Evolutionary conservation across 2,888 invertebrate genomes (phyloP), one percentile per base, ranked within the genome.

Genomic region (Drosophila maculinotata): DNA sequence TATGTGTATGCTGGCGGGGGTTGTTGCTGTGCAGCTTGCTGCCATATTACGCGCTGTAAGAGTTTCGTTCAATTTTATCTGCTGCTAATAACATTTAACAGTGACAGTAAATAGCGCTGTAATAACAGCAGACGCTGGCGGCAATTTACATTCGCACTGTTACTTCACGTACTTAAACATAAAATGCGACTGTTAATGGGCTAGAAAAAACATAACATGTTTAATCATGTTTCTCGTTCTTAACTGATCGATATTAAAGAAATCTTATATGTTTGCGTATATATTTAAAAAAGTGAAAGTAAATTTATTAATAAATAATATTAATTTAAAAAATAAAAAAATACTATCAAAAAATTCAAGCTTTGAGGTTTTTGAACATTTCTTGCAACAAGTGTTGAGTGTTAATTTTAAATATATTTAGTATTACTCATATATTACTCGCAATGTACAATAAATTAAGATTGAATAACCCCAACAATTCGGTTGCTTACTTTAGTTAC

Each of bases 51-150:
- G 42, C 66, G 49, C 67, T 47, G 54, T 58, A 44, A 45, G 9
- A 68, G 74, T 74, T 83, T 83, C 83, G 87, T 83, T 87, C 23
- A 81, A 56, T 54, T 87, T 79, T 86, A 75, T 81, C 81, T 86
- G 39, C 44, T 63, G 60, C 41, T 63, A 54, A 39, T 42, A 9
- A 0, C 28, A 7, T 25, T 36, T 48, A 47, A 25, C 56, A 62
- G 38, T 25, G 35, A 0, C 38, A 53, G 38, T 45, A 41, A 65
- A 57, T 39, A 60, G 62, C 28, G 58, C 25, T 63, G 59, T 60
- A 38, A 65, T 70, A 76, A 73, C 78, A 73, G 47, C 3, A 25
- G n/a, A n/a, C n/a, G 69, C 66, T 62, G 1, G 42, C 33, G 47
- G 62, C 33, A 36, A 63, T 68, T 71, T 51, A 62, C 53, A 63